Base-by-base conservation (phyloP, 2,113 vertebrate genomes). In the Callipepla californica region DNA sequence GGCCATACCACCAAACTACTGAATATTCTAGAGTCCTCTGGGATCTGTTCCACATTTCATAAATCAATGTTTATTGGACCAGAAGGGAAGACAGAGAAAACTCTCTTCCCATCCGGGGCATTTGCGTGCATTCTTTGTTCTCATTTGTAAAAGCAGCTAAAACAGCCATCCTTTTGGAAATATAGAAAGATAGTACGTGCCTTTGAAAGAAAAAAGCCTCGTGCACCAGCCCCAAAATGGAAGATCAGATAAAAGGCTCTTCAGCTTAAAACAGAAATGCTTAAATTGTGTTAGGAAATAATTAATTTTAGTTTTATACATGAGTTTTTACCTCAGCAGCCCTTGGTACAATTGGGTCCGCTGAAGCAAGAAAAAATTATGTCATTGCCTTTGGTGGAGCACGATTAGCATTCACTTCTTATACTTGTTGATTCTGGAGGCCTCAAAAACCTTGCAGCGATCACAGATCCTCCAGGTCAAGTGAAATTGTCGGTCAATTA, bases 11-110 rank as follows among this genome's bases (percentile, higher is more conserved):
- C 80, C 69, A 89, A 81, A 67, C 62, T 93, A 32, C 67, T 95
- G 87, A 96, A 90, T 95, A 93, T 96, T 93, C 79, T 80, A 80
- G 42, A 74, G 82, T 93, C 92, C 87, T 77, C n/a, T 42, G 94
- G 93, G 93, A 94, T 77, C 90, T 94, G 85, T 89, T 85, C 93
- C 42, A 94, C 72, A 83, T 95, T 95, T 92, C 63, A 67, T 59
- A 94, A 95, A 94, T 91, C 90, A 69, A 87, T 74, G 79, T 82
- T 96, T 95, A 80, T 90, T 87, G 72, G 82, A 91, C 90, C 76
- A 90, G 90, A 96, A 96, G 30, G 38, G 32, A 36, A 73, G 51
- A 88, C 30, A 78, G 75, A 87, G 13, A 65, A 85, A 85, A 79
- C 38, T 67, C 23, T 68, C 32, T 74, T 87, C 76, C 61, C 57